phyloP scores from a whole-genome alignment of 2,113 vertebrate genomes.

The Scartelaos histophorus region DNA sequence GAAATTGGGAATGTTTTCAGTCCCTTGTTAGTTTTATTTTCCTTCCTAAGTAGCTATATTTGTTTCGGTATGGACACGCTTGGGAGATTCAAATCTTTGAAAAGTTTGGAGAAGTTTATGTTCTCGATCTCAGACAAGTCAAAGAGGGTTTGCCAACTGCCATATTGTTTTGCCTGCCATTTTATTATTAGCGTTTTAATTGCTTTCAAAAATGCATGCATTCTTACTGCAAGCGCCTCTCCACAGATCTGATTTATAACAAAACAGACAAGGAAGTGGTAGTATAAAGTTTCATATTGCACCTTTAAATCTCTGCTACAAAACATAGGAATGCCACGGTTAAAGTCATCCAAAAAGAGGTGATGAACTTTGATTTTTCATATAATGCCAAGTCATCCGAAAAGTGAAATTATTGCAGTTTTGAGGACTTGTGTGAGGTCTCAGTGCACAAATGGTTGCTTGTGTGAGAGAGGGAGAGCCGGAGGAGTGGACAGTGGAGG shows the following conservation, averaged over 20 bases:
- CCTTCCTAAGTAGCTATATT: too few relatives aligned
- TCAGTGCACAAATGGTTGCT: slow-evolving; percentile 19
- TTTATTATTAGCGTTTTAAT: neutral
- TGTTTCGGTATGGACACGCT: too few relatives aligned
- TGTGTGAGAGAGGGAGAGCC: slow-evolving; percentile 24
- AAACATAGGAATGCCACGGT: slow-evolving; percentile 48
- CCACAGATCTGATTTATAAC: neutral
- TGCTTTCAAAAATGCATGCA: neutral
- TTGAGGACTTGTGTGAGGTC: slow-evolving; percentile 65
- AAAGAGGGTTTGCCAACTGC: neutral
- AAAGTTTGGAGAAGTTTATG: too few relatives aligned
- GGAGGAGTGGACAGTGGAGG: slow-evolving; percentile 51
- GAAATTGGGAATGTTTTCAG: too few relatives aligned
- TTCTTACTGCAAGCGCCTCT: neutral
- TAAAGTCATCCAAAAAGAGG: slow-evolving; percentile 41
- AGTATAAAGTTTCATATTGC: neutral
- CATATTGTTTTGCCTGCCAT: neutral
- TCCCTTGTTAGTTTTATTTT: too few relatives aligned
- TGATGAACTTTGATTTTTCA: neutral
- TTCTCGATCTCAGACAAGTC: too few relatives aligned
- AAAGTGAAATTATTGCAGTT: slow-evolving; percentile 59
- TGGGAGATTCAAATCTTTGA: too few relatives aligned
- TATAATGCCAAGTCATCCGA: slow-evolving; percentile 28
- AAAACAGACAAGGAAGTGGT: slow-evolving; percentile 4
- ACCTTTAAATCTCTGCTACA: slow-evolving; percentile 31